These are phyloP conservation scores for Otis tarda DNA, from an alignment of 2,113 vertebrate genomes.

Conservation along the genomic window DNA sequence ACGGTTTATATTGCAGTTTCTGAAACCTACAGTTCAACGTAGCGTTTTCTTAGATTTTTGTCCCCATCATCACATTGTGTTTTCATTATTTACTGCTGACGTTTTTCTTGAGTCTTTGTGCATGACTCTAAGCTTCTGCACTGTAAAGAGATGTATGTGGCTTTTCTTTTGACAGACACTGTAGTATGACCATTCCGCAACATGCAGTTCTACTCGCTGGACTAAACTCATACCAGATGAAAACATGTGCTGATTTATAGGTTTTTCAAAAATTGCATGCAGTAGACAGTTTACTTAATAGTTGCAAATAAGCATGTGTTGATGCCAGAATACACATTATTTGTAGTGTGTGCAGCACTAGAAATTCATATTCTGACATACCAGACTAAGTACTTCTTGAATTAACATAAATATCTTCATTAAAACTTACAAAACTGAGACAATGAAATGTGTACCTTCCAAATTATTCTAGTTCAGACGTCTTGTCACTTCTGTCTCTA, in stretches of 20 bases:
- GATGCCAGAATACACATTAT: neutral
- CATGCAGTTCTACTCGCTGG: neutral
- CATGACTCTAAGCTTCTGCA: neutral
- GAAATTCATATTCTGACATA: neutral
- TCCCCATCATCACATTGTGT: neutral
- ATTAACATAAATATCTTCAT: neutral
- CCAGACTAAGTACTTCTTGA: neutral
- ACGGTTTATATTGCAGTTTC: neutral
- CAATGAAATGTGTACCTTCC: neutral
- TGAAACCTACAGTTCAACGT: neutral
- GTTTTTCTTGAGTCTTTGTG: neutral
- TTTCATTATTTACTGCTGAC: neutral
- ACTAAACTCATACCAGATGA: neutral
- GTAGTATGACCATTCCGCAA: neutral
- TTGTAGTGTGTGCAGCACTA: neutral
- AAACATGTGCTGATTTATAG: neutral
- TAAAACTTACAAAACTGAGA: neutral
- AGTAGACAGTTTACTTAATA: neutral
- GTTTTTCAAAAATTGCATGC: neutral
- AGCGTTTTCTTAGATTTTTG: neutral
- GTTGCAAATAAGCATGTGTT: neutral
- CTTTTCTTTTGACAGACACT: neutral
- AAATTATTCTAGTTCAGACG: neutral
- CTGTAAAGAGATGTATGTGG: neutral
- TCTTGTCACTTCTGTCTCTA: neutral